A percentile compares a stretch with the other conserved stretches of the same genome.
phyloP scores from a whole-genome alignment of 2,797 vertebrate species.

The Pelobates cultripes region DNA sequence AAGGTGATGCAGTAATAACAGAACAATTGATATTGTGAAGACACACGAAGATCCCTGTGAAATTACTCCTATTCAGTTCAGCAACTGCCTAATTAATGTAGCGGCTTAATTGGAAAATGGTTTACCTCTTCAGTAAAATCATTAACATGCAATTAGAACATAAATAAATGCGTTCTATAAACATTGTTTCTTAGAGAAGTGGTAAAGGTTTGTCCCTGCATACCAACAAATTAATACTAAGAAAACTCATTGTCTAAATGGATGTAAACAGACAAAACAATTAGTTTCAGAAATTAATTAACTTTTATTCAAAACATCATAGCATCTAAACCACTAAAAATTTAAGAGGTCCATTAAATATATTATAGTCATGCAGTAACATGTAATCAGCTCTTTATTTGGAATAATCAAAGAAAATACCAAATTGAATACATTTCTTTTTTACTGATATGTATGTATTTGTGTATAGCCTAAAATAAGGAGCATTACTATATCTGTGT shows the following conservation, averaged over 20 bases:
- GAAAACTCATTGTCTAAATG: neutral
- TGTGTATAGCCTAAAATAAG: too few relatives aligned
- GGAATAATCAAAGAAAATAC: too few relatives aligned
- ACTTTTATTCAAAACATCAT: neutral
- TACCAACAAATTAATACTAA: neutral
- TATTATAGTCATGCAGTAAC: too few relatives aligned
- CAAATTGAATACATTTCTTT: too few relatives aligned
- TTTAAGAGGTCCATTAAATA: too few relatives aligned
- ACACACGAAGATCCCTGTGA: slow-evolving; percentile 37
- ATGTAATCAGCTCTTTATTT: too few relatives aligned
- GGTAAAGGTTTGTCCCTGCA: slow-evolving; percentile 16
- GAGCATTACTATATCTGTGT: too few relatives aligned
- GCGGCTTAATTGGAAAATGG: slow-evolving; percentile 46
- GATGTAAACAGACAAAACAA: neutral
- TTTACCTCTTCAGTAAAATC: slow-evolving; percentile 50
- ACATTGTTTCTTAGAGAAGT: slow-evolving; percentile 33
- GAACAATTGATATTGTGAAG: slow-evolving; percentile 39
- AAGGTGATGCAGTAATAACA: slow-evolving; percentile 37
- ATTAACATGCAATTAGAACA: slow-evolving; percentile 49
- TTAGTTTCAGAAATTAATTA: neutral
- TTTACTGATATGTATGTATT: too few relatives aligned
- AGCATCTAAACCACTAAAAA: neutral
- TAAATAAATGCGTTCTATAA: slow-evolving; percentile 42
- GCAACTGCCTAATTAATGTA: slow-evolving; percentile 47
- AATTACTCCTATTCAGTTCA: slow-evolving; percentile 47